Base-by-base conservation (phyloP, 2,113 vertebrate species). In the Accipiter cooperii region DNA sequence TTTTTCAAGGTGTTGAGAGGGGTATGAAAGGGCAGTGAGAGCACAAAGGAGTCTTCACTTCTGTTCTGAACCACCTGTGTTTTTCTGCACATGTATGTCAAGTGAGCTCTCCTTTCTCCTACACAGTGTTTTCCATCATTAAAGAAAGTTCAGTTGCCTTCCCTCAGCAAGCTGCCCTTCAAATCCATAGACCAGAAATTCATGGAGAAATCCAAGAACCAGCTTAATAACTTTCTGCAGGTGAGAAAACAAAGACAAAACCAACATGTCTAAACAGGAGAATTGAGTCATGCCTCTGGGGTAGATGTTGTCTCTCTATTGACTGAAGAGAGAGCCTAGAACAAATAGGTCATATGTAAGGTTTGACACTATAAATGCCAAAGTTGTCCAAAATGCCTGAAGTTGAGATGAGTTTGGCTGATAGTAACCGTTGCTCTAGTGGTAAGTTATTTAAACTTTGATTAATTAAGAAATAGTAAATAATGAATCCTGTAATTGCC, bases 111-210 rank as follows among this genome's bases (percentile, higher is more conserved):
- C 44, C 52, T 88, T 91, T 49, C 26, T 86, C n/a, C 57, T 77
- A 11, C 20, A 29, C 97, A 99, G 99, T 99, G 99, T 98, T 99
- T 99, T 82, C 99, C 99, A 5, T 99, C 98, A 22, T 96, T 99
- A 98, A 99, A 99, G 98, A 99, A 99, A 98, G 98, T 99, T 95
- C 99, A 99, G 98, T 97, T 99, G 96, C 99, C 99, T 87, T 99
- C 99, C 16, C 98, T 99, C 93, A 99, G 99, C 96, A 99, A 99
- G 97, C 98, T 99, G 94, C 99, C 99, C 92, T 99, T 99, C 98
- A 99, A 99, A 98, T 99, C 99, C 69, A 84, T 99, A 87, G 99
- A 99, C 98, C 99, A 99, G 95, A 99, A 99, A 95, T 99, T 99
- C 93, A 98, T 99, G 95, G 99, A 99, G 83, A 99, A 99, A 97